Evolutionary conservation across 2,888 invertebrate species (phyloP).

Genomic region (Papilio demoleus): DNA sequence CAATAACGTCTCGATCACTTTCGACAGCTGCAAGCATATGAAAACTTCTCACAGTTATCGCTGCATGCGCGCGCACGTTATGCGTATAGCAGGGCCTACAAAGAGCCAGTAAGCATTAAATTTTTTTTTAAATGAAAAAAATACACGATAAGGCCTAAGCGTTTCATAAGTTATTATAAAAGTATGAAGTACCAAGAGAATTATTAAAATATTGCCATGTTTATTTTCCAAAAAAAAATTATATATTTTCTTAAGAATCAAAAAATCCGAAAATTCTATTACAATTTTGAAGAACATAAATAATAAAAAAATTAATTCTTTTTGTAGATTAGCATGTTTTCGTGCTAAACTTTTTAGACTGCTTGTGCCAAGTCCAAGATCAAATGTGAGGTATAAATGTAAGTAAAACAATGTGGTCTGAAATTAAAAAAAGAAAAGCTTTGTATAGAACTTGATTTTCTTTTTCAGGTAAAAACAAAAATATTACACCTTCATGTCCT

Average conservation of each 20-base stretch:
- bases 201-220: too few species aligned
- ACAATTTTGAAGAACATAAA: not conserved
- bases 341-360: constrained; percentile 24
- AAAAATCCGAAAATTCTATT: too few species aligned
- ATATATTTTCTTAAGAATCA: too few species aligned
- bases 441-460: not conserved
- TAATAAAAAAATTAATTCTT: not conserved
- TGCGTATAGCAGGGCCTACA: constrained; percentile 70
- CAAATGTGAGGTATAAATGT: constrained; percentile 18
- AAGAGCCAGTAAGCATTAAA: constrained; percentile 61
- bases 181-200: not conserved
- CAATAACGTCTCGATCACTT: not conserved
- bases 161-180: not conserved
- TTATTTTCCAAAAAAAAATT: too few species aligned
- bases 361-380: constrained; percentile 13
- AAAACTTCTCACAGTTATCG: constrained; percentile 66
- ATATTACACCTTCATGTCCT: constrained; percentile 18
- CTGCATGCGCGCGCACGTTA: constrained; percentile 67
- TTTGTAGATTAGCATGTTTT: constrained; percentile 32
- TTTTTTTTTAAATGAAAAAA: not conserved
- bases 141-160: not conserved
- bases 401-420: not conserved
- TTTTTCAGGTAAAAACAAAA: constrained; percentile 21
- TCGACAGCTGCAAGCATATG: constrained; percentile 63
- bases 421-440: not conserved